phyloP scores from a whole-genome alignment of 2,113 vertebrate genomes.

The Myotis davidii region DNA sequence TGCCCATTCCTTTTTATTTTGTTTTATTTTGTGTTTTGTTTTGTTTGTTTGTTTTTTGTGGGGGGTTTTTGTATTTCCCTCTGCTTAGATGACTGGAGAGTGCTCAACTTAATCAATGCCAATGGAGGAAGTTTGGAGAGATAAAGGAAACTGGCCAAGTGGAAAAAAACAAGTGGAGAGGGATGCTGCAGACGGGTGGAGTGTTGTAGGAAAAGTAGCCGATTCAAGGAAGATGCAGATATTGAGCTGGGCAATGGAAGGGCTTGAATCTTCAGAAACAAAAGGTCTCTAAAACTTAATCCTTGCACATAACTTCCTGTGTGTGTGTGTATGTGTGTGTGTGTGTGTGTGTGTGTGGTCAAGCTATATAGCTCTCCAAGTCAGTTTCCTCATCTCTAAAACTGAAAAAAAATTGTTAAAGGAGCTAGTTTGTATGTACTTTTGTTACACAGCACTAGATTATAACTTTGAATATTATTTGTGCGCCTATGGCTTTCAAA shows the following conservation, averaged over 20 bases:
- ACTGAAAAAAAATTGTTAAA: neutral
- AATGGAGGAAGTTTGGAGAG: neutral
- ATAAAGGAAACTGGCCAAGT: neutral
- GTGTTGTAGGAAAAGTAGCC: neutral
- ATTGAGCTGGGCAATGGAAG: neutral
- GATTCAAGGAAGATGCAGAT: neutral
- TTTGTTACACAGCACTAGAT: neutral
- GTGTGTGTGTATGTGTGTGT: neutral
- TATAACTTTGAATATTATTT: neutral
- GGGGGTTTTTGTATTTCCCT: neutral
- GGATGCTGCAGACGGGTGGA: neutral
- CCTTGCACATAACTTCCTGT: neutral
- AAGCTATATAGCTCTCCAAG: neutral
- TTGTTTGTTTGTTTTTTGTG: too few species aligned
- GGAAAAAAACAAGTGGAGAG: neutral
- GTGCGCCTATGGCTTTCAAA: neutral
- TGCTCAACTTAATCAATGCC: conserved; percentile 39
- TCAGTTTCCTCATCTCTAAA: neutral
- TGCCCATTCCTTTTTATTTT: neutral
- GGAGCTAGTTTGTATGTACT: neutral
- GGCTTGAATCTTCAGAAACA: neutral
- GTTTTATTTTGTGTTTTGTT: neutral
- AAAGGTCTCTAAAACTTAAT: neutral
- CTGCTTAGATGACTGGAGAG: neutral
- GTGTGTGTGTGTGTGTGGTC: neutral